These are phyloP conservation scores for Prunella himalayana DNA, from an alignment of 2,113 vertebrate genomes.

Conservation along the genomic window DNA sequence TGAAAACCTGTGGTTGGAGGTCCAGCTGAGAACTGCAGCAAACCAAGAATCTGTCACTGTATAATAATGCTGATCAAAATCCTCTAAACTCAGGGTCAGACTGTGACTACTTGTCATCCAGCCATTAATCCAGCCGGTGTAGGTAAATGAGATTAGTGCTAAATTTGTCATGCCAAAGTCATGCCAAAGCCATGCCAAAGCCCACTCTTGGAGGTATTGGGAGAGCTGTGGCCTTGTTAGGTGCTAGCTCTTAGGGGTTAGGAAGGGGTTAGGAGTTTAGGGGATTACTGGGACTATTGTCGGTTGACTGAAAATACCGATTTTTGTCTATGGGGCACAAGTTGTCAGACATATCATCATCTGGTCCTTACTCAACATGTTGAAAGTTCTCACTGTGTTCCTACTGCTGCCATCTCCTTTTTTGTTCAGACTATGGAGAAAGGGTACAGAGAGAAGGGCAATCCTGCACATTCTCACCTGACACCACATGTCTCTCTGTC, in stretches of 20 bases:
- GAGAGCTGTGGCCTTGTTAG: not conserved
- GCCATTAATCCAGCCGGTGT: not conserved
- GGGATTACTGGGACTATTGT: not conserved
- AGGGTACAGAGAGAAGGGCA: not conserved
- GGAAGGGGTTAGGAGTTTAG: not conserved
- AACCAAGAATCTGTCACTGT: not conserved
- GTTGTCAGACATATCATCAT: fast-evolving
- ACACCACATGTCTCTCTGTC: not conserved
- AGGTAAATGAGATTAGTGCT: not conserved
- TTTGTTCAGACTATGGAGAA: not conserved
- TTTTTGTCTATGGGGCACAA: not conserved
- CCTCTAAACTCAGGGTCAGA: not conserved
- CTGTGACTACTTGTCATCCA: not conserved
- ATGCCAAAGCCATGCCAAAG: not conserved
- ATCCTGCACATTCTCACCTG: not conserved
- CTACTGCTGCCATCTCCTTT: not conserved
- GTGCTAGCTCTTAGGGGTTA: not conserved
- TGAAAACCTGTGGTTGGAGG: not conserved
- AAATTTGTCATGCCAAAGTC: not conserved
- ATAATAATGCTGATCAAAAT: not conserved
- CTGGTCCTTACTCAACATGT: not conserved
- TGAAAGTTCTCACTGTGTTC: not conserved
- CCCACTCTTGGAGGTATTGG: not conserved
- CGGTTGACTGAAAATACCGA: not conserved
- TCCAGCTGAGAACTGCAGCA: not conserved